phyloP scores from a whole-genome alignment of 2,888 invertebrate genomes.

The Kuschelorhynchus macadamiae region DNA sequence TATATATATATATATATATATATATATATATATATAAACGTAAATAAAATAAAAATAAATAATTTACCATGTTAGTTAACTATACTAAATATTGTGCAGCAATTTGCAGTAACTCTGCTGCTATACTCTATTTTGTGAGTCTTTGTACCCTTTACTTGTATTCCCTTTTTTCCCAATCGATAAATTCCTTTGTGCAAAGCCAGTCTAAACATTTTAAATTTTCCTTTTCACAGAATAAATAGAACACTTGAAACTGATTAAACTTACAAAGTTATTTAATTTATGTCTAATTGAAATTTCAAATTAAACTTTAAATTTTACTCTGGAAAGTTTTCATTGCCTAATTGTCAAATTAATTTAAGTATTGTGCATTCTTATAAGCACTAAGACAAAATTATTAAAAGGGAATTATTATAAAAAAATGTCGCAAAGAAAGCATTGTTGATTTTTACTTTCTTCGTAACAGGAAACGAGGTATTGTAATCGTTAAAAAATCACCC shows the following conservation, averaged over 20 bases:
- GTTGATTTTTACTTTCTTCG: too few relatives aligned
- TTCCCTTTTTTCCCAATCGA: conserved; percentile 35
- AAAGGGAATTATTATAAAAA: too few relatives aligned
- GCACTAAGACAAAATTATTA: neutral
- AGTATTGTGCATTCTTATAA: neutral
- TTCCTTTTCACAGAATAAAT: conserved; percentile 38
- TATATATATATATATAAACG: too few relatives aligned
- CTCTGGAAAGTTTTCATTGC: conserved; percentile 12
- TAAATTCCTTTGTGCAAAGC: conserved; percentile 31
- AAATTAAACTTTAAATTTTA: conserved; percentile 36
- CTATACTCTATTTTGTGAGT: conserved; percentile 25
- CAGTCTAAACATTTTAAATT: conserved; percentile 36
- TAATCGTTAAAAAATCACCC: too few relatives aligned
- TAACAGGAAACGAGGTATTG: too few relatives aligned
- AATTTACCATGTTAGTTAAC: too few relatives aligned
- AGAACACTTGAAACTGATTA: conserved; percentile 41
- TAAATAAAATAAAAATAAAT: too few relatives aligned
- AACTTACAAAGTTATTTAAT: conserved; percentile 35
- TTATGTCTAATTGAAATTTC: conserved; percentile 41
- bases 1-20: too few relatives aligned
- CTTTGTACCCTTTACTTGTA: neutral
- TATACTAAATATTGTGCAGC: too few relatives aligned
- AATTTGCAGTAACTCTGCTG: conserved; percentile 54
- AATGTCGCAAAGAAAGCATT: too few relatives aligned
- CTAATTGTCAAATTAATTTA: conserved; percentile 16